Evolutionary conservation across 1,140 invertebrate species (phyloP).

Genomic region (Oscheius sp.): DNA sequence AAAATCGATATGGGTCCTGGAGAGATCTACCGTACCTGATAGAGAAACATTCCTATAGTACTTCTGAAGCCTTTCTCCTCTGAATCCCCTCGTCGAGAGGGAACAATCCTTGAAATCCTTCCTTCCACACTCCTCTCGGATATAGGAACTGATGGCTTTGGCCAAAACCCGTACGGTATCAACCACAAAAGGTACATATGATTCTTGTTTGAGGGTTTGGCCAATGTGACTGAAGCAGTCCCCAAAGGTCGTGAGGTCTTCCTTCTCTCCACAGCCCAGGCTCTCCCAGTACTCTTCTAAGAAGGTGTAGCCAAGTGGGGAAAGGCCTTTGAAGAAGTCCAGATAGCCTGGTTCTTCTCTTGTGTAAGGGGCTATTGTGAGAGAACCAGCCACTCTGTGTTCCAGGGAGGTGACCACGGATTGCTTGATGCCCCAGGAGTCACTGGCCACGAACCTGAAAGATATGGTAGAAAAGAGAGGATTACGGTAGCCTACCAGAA

Average conservation of each 20-base stretch:
- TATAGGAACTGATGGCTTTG: constrained; percentile 69
- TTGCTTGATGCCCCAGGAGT: constrained; percentile 72
- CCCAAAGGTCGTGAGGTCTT: constrained; percentile 53
- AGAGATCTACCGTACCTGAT: constrained; percentile 25
- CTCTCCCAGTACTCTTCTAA: constrained; percentile 77
- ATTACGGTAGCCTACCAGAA: constrained; percentile 46
- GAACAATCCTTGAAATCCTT: constrained; percentile 44
- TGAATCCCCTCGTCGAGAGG: constrained; percentile 49
- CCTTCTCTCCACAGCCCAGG: constrained; percentile 61
- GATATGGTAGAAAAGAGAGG: constrained; percentile 54
- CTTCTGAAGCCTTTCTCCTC: constrained; percentile 50
- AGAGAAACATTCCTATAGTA: constrained; percentile 57
- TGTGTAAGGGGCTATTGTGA: constrained; percentile 61
- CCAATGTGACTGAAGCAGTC: constrained; percentile 57
- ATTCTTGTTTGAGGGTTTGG: constrained; percentile 68
- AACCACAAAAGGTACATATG: constrained; percentile 82
- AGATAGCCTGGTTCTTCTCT: constrained; percentile 26
- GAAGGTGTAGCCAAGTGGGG: constrained; percentile 68
- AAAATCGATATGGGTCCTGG: constrained; percentile 11
- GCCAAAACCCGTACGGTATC: constrained; percentile 83
- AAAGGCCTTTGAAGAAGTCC: constrained; percentile 12
- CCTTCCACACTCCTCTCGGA: constrained; percentile 44
- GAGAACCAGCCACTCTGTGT: constrained; percentile 68
- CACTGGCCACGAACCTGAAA: constrained; percentile 71
- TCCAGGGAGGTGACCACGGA: constrained; percentile 70